phyloP scores from a whole-genome alignment of 1,140 invertebrate species.

The Choristoneura fumiferana region DNA sequence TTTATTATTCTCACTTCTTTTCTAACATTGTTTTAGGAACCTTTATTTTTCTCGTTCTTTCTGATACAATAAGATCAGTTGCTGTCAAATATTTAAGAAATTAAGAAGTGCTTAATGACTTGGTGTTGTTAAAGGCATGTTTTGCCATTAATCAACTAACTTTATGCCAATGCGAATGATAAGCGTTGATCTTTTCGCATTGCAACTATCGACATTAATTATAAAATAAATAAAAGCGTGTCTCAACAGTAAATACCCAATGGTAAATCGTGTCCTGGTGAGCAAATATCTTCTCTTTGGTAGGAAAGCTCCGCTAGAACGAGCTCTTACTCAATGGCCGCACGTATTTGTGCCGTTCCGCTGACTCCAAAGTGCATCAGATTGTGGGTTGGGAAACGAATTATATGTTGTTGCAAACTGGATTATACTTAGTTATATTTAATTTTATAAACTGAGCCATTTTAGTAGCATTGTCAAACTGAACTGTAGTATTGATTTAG shows the following conservation, averaged over 20 bases:
- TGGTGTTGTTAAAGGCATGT: no score
- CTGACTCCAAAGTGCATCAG: constrained; percentile 46
- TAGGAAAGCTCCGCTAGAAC: constrained; percentile 19
- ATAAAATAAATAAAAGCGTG: constrained; percentile 30
- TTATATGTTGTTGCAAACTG: constrained; percentile 38
- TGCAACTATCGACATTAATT: constrained; percentile 22
- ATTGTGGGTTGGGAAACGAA: constrained; percentile 36
- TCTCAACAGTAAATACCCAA: constrained; percentile 21
- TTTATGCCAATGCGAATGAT: constrained; percentile 19
- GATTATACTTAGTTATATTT: constrained; percentile 24
- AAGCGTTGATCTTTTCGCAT: constrained; percentile 23
- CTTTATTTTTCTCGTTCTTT: no score
- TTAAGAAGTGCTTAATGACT: no score
- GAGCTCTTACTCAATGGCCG: constrained; percentile 30
- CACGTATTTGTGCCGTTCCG: constrained; percentile 35
- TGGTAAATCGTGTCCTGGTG: constrained; percentile 26
- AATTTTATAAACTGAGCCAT: constrained; percentile 10
- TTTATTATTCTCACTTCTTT: no score
- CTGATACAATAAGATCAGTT: no score
- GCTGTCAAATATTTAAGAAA: no score
- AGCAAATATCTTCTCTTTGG: constrained; percentile 26
- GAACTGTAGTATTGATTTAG: no score
- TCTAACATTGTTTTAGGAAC: no score
- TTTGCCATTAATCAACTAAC: neutral
- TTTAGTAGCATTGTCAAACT: neutral